Base-by-base conservation (phyloP, 2,113 vertebrate genomes). In the Pachypanchax playfairii region DNA sequence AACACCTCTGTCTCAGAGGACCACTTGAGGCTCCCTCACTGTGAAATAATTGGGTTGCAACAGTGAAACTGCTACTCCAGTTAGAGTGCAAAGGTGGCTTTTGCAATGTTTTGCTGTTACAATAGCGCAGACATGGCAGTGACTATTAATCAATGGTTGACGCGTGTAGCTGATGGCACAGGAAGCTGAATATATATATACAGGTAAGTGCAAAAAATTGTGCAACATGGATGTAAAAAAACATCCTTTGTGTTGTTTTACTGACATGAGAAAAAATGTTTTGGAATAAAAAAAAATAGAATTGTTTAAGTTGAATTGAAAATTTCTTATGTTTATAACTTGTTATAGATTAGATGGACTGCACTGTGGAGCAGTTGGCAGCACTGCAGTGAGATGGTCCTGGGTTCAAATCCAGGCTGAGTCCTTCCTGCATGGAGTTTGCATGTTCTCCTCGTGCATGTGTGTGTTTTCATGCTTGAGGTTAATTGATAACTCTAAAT, bases 21-120 rank as follows among this genome's bases (percentile, higher is more conserved):
- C 78, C 86, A 90, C 87, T 89, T 86, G 75, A 88, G 71, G 72
- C 77, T 61, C 85, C 67, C 80, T 89, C 85, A 55, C 72, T 82
- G 85, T 82, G 76, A 88, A 91, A 90, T 91, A 91, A 91, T 91
- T 90, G 88, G 87, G 79, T 79, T 83, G 80, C 85, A 82, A 84
- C 70, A 70, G 80, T 70, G 82, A 77, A 76, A 60, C 65, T 57
- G 75, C 76, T 79, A 36, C 80, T 77, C 44, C 74, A 79, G 82
- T 89, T 73, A 65, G 53, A 84, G 75, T 76, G 79, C 72, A 75
- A 82, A 77, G 72, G 76, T 82, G 78, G 75, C 76, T 74, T 71
- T 85, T 60, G 66, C 72, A 82, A 68, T 84, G 80, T 86, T 84
- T 84, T 75, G 76, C 65, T 55, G 69, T 61, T 71, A 65, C 73